phyloP scores from a whole-genome alignment of 1,140 invertebrate species.

The Listronotus bonariensis region DNA sequence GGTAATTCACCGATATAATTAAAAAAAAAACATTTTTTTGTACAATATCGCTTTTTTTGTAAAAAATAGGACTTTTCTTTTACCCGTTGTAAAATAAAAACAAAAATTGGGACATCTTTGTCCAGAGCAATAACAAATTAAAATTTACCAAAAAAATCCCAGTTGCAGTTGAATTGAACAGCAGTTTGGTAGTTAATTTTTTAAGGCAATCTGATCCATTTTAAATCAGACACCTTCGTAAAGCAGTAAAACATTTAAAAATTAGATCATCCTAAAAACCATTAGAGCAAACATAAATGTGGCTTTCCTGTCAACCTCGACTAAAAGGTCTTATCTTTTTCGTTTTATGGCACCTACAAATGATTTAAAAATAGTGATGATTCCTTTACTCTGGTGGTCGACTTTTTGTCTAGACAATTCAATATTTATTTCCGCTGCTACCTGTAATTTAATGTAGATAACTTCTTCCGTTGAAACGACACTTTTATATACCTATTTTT shows the following conservation, averaged over 20 bases:
- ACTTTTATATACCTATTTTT: constrained; percentile 5
- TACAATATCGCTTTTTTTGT: no score
- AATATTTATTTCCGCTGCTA: constrained; percentile 36
- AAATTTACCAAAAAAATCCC: no score
- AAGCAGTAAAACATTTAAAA: background rate
- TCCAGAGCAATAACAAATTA: no score
- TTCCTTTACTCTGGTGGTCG: constrained; percentile 32
- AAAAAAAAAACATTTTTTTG: no score
- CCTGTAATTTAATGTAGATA: constrained; percentile 34
- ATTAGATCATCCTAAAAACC: constrained; percentile 4
- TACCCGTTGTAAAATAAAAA: no score
- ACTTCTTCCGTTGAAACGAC: constrained; percentile 24
- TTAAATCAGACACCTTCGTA: no score
- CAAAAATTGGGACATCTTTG: no score
- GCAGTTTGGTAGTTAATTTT: no score
- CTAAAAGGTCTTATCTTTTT: constrained; percentile 7
- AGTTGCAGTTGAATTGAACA: no score
- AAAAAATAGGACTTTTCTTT: no score
- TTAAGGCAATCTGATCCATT: no score
- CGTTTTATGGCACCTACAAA: constrained; percentile 27
- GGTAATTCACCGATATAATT: no score
- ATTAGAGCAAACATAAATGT: constrained; percentile 10
- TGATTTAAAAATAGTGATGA: constrained; percentile 36
- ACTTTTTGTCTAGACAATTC: constrained; percentile 37
- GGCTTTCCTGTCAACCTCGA: constrained; percentile 32